These are phyloP conservation scores for Lynx canadensis DNA, from an alignment of 2,113 vertebrate genomes.

Conservation along the genomic window DNA sequence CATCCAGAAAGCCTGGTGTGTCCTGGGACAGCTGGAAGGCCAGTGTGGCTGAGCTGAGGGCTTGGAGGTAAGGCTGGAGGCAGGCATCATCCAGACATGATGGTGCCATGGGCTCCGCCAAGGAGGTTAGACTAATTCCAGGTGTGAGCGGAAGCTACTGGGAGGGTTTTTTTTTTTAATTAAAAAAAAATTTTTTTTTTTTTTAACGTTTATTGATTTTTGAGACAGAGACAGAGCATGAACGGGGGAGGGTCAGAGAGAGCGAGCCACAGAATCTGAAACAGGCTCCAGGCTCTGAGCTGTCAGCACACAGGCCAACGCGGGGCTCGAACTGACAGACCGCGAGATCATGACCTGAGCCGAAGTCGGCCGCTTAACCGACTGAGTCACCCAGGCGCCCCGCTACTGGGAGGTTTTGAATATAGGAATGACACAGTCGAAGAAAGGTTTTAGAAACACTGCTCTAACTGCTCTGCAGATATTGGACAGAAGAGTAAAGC, in stretches of 20 bases:
- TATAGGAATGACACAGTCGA: background rate
- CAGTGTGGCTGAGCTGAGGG: background rate
- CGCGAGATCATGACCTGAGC: too few relatives aligned
- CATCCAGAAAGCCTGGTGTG: background rate
- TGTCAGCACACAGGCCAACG: accelerated
- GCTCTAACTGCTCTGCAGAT: background rate
- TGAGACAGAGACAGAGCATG: too few relatives aligned
- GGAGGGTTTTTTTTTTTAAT: too few relatives aligned
- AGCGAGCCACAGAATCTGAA: too few relatives aligned
- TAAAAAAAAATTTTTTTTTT: too few relatives aligned
- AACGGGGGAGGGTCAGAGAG: too few relatives aligned
- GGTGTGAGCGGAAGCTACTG: background rate
- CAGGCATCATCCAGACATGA: too few relatives aligned
- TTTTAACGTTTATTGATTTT: too few relatives aligned
- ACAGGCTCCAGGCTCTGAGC: too few relatives aligned
- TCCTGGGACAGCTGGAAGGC: background rate
- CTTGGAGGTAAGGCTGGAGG: background rate
- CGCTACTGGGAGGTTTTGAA: background rate
- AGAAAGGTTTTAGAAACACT: background rate
- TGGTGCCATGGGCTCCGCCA: background rate
- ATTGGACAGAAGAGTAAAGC: background rate
- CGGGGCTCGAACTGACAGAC: too few relatives aligned
- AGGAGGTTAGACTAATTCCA: background rate
- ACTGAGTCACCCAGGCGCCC: too few relatives aligned
- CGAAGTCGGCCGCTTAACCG: accelerated